phyloP scores from a whole-genome alignment of 2,888 invertebrate species.

The Cephus sareptanus region DNA sequence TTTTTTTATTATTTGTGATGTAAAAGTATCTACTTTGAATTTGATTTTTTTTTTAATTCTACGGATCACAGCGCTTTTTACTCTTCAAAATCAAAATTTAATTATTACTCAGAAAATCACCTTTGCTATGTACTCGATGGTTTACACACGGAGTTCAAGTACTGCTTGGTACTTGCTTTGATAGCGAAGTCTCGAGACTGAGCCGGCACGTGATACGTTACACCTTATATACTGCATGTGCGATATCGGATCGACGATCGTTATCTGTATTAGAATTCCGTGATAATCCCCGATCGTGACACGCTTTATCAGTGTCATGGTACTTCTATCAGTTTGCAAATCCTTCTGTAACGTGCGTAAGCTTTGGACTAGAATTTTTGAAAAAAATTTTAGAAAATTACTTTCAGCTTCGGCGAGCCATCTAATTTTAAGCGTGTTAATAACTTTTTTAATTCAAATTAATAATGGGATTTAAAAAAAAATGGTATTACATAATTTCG shows the following conservation, averaged over 20 bases:
- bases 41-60: not conserved
- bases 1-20: not conserved
- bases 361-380: too few species aligned
- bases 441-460: too few species aligned
- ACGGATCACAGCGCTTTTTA: not conserved
- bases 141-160: not conserved
- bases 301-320: conserved; percentile 7
- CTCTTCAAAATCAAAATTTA: not conserved
- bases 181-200: conserved; percentile 17
- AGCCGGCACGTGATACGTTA: conserved; percentile 11
- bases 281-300: conserved; percentile 13
- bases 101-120: not conserved
- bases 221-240: conserved; percentile 12
- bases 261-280: conserved; percentile 8
- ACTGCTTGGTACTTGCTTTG: not conserved
- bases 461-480: too few species aligned
- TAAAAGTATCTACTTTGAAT: too few species aligned
- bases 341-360: not conserved
- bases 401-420: not conserved
- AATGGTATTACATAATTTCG: not conserved
- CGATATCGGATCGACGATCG: conserved; percentile 10
- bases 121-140: not conserved
- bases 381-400: not conserved
- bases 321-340: conserved; percentile 3
- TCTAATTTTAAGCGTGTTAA: too few species aligned